Percentiles rank a stretch among this genome's conserved stretches.
These are phyloP conservation scores for Plebejus anna DNA, from an alignment of 2,888 invertebrate species.

Conservation along the genomic window DNA sequence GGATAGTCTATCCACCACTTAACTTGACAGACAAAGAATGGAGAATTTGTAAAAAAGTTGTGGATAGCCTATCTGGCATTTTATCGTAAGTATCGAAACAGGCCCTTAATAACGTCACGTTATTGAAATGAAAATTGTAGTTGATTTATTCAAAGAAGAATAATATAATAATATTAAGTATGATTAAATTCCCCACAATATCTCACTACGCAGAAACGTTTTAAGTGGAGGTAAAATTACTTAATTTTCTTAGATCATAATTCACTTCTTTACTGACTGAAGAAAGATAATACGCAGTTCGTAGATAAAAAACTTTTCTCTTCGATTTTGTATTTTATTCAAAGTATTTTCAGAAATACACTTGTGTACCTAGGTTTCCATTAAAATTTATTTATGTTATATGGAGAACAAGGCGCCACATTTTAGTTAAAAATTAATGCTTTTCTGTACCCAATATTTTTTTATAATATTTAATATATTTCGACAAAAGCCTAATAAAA, in stretches of 20 bases:
- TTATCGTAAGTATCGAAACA: no score
- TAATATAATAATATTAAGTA: not conserved
- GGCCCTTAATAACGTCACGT: not conserved
- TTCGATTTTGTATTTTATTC: not conserved
- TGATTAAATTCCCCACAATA: not conserved
- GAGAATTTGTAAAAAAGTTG: no score
- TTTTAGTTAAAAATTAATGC: not conserved
- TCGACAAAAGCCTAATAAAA: no score
- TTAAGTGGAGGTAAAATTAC: not conserved
- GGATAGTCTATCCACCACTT: no score
- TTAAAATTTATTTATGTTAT: no score
- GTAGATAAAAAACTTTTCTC: not conserved
- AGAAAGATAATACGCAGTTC: not conserved
- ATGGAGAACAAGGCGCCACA: not conserved
- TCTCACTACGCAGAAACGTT: not conserved
- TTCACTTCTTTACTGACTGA: not conserved
- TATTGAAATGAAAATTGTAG: no score
- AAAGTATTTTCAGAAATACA: not conserved
- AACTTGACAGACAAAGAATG: no score
- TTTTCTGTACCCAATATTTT: not conserved
- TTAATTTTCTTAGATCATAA: constrained; percentile 3
- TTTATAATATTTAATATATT: no score
- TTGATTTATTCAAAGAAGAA: no score
- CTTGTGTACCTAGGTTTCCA: no score
- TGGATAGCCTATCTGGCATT: no score